A percentile compares a stretch with the other conserved stretches of the same genome.
These are phyloP conservation scores for Puffinus mauretanicus DNA, from an alignment of 2,113 vertebrate species.

Conservation along the genomic window DNA sequence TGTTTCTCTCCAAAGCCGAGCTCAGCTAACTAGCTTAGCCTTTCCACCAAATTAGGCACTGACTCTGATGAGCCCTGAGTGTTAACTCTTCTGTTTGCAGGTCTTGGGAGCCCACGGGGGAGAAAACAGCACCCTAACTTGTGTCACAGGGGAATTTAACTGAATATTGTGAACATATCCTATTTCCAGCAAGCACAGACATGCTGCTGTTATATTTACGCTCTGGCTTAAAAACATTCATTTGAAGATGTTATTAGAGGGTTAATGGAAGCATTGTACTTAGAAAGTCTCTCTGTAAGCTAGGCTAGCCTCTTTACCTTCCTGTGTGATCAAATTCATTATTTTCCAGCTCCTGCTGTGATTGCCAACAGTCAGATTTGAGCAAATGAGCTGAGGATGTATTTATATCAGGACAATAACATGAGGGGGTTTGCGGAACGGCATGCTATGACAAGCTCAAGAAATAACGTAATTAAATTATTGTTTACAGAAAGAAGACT, in stretches of 20 bases:
- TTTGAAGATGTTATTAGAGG: neutral
- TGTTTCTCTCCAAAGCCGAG: slow-evolving; percentile 4
- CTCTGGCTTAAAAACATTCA: neutral
- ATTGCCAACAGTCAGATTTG: slow-evolving; percentile 37
- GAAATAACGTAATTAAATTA: slow-evolving; percentile 45
- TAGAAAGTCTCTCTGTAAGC: neutral
- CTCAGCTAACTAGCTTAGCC: neutral
- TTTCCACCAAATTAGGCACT: neutral
- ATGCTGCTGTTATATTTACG: slow-evolving; percentile 23
- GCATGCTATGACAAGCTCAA: slow-evolving; percentile 29
- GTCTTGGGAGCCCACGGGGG: neutral
- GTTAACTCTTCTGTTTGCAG: slow-evolving; percentile 18
- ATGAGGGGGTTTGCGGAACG: neutral
- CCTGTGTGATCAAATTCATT: slow-evolving; percentile 19
- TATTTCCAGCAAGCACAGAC: neutral
- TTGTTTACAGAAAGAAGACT: slow-evolving; percentile 41
- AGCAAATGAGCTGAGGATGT: slow-evolving; percentile 30
- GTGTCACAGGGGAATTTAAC: neutral
- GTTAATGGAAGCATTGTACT: slow-evolving; percentile 30
- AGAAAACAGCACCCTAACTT: neutral
- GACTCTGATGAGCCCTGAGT: neutral
- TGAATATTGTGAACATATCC: neutral
- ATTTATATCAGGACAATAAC: slow-evolving; percentile 50
- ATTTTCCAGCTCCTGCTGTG: slow-evolving; percentile 50
- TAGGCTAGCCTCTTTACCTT: neutral